Evolutionary conservation across 2,113 vertebrate species (phyloP).

Genomic region (Pachycephala philippinensis): DNA sequence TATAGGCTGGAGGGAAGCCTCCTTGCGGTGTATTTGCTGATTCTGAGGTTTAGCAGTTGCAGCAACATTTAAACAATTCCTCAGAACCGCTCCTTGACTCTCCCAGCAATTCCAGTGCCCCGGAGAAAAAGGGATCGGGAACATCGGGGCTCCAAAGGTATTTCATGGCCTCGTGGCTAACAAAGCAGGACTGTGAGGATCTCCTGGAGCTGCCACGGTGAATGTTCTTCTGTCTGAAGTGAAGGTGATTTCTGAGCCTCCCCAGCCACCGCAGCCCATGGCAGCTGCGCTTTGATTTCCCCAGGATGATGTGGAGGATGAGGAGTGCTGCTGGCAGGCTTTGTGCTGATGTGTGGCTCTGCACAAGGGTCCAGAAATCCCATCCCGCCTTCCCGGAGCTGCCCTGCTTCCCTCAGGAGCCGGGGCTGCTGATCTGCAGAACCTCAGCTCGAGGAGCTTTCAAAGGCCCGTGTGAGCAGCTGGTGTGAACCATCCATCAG

Average conservation of each 20-base stretch:
- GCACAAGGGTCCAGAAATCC: background rate
- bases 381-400: background rate
- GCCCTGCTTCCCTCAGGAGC: background rate
- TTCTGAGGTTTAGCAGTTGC: background rate
- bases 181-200: background rate
- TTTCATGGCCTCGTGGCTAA: background rate
- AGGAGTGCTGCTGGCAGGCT: background rate
- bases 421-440: background rate
- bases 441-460: conserved; percentile 6
- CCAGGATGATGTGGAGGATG: background rate
- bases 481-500: conserved; percentile 25
- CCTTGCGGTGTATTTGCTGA: background rate
- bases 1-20: background rate
- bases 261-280: accelerated
- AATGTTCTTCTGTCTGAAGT: background rate
- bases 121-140: background rate
- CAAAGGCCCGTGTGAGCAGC: background rate
- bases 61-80: background rate
- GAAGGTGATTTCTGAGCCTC: background rate
- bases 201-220: background rate
- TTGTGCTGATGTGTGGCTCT: background rate
- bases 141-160: background rate
- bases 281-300: background rate
- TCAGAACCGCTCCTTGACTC: background rate
- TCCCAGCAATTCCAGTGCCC: background rate